Evolutionary conservation across 2,113 vertebrate species (phyloP).

Genomic region (Ophthalmolycus amberensis): DNA sequence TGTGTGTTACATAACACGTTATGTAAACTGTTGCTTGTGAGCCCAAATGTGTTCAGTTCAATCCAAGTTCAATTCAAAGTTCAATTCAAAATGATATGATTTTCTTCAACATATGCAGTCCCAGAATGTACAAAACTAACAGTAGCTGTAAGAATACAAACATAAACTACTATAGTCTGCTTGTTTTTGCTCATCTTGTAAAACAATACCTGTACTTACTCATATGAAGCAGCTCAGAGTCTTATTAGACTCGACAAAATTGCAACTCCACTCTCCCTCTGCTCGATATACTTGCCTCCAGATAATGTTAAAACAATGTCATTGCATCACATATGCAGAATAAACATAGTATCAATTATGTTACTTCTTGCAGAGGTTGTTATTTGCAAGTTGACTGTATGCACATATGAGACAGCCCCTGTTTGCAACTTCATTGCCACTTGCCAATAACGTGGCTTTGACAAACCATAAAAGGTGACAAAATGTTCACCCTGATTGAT

Average conservation of each 20-base stretch:
- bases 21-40: no score
- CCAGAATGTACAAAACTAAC: neutral
- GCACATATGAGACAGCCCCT: neutral
- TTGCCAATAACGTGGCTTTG: slow-evolving; percentile 18
- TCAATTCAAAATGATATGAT: no score
- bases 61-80: no score
- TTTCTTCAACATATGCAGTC: neutral
- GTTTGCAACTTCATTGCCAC: neutral
- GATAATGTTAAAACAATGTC: neutral
- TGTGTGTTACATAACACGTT: no score
- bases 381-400: neutral
- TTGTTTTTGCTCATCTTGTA: slow-evolving; percentile 17
- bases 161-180: neutral
- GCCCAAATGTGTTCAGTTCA: no score
- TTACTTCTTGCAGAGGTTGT: neutral
- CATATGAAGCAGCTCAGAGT: neutral
- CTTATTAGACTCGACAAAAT: neutral
- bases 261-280: neutral
- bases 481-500: slow-evolving; percentile 1
- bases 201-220: neutral
- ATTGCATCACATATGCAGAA: neutral
- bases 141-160: neutral
- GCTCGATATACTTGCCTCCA: neutral
- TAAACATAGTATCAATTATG: neutral
- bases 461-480: slow-evolving; percentile 27